phyloP scores from a whole-genome alignment of 2,888 invertebrate genomes.

The Epistrophella euchroma region DNA sequence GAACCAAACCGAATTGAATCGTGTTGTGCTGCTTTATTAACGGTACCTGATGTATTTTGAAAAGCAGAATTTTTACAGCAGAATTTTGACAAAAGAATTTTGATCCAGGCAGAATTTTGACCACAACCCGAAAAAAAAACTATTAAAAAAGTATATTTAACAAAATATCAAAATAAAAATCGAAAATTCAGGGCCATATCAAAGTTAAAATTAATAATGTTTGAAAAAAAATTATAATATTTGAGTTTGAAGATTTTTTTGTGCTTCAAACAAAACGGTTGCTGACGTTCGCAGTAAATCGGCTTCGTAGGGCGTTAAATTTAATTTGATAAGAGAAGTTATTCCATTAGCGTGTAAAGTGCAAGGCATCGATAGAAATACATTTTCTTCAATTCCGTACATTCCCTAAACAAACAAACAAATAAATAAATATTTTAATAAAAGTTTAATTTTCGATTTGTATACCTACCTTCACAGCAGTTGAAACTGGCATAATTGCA shows the following conservation, averaged over 20 bases:
- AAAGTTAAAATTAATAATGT: neutral
- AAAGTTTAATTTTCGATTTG: neutral
- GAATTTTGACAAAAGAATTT: no score
- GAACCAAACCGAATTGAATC: no score
- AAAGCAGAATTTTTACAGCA: no score
- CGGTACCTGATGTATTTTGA: no score
- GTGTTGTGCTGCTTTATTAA: no score
- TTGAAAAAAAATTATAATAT: neutral
- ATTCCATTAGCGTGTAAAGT: slow-evolving; percentile 89
- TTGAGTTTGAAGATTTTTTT: slow-evolving; percentile 65
- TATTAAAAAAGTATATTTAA: no score
- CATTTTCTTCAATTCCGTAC: slow-evolving; percentile 90
- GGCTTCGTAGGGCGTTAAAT: slow-evolving; percentile 86
- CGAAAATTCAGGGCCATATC: no score
- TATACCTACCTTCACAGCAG: slow-evolving; percentile 85
- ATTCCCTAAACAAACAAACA: slow-evolving; percentile 78
- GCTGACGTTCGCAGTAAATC: slow-evolving; percentile 87
- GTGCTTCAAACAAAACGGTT: slow-evolving; percentile 83
- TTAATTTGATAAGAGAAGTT: slow-evolving; percentile 87
- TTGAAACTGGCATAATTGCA: slow-evolving; percentile 90
- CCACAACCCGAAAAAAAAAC: no score
- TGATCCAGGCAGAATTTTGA: no score
- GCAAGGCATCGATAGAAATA: slow-evolving; percentile 93
- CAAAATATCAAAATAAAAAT: no score
- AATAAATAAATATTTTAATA: neutral